phyloP scores from a whole-genome alignment of 2,888 invertebrate genomes.

The Dilophus febrilis region DNA sequence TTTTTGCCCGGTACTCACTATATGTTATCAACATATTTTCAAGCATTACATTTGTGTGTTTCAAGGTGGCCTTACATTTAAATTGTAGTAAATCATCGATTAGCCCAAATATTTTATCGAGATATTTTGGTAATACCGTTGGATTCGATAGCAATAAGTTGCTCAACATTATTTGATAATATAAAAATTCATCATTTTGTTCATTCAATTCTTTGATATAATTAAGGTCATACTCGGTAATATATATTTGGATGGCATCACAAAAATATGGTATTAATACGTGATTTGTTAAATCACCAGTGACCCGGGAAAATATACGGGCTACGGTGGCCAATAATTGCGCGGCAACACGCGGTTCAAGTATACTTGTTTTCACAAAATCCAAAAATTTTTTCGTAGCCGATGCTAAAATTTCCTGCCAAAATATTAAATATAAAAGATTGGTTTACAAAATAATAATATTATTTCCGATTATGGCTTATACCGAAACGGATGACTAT shows the following conservation, averaged over 20 bases:
- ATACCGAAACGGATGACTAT: no score
- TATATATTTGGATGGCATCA: conserved; percentile 41
- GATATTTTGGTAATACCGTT: conserved; percentile 32
- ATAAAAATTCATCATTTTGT: conserved; percentile 59
- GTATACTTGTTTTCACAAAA: conserved; percentile 56
- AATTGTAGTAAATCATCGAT: conserved; percentile 52
- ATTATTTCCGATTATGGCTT: no score
- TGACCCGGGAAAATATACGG: conserved; percentile 43
- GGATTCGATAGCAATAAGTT: conserved; percentile 53
- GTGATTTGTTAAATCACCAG: conserved; percentile 51
- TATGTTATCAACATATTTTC: conserved; percentile 40
- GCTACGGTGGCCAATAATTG: conserved; percentile 59
- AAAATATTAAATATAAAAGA: no score
- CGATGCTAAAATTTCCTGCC: conserved; percentile 36
- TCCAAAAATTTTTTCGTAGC: conserved; percentile 58
- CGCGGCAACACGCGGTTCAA: conserved; percentile 72
- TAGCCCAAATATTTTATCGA: conserved; percentile 44
- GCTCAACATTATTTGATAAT: conserved; percentile 55
- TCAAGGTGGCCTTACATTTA: conserved; percentile 46
- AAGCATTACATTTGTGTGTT: conserved; percentile 43
- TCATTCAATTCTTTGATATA: conserved; percentile 56
- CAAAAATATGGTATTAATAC: conserved; percentile 57
- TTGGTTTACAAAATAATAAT: no score
- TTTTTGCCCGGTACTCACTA: conserved; percentile 41
- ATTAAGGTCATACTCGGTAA: conserved; percentile 45